Evolutionary conservation across 2,113 vertebrate species (phyloP).

Genomic region (Apeltes quadracus): DNA sequence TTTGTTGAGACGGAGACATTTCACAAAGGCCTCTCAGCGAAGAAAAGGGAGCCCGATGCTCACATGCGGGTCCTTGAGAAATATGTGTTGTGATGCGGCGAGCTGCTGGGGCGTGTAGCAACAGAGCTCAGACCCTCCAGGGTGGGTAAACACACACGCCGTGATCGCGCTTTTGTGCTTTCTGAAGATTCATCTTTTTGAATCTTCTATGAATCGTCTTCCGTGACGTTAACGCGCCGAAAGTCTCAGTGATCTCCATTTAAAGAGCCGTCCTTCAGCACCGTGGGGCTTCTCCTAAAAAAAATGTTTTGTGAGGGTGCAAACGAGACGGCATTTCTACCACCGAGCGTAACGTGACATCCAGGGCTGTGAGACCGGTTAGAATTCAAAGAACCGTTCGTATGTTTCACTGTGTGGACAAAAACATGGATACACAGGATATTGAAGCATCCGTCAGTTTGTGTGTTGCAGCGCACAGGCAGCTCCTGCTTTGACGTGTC

Average conservation of each 20-base stretch:
- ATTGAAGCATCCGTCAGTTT: not conserved
- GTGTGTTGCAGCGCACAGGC: too few relatives aligned
- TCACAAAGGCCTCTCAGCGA: constrained; percentile 48
- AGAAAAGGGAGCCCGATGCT: constrained; percentile 47
- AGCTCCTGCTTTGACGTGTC: too few relatives aligned
- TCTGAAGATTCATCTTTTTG: not conserved
- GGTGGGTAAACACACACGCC: constrained; percentile 4
- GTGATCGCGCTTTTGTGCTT: not conserved
- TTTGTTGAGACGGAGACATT: constrained; percentile 26
- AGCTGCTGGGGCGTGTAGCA: not conserved
- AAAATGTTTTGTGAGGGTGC: constrained; percentile 4
- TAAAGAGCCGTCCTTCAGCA: constrained; percentile 9
- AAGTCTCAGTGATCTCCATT: constrained; percentile 36
- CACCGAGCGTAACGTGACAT: not conserved
- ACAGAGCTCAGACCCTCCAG: constrained; percentile 11
- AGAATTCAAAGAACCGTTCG: not conserved
- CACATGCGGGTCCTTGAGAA: constrained; percentile 57
- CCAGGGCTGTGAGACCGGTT: not conserved
- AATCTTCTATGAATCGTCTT: constrained; percentile 4
- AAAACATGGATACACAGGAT: too few relatives aligned
- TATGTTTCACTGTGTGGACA: not conserved
- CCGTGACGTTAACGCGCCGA: not conserved
- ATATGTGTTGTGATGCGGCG: constrained; percentile 18
- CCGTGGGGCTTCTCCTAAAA: not conserved
- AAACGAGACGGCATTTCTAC: not conserved